Evolutionary conservation across 1,140 invertebrate species (phyloP).

Genomic region (Drosophila athabasca): DNA sequence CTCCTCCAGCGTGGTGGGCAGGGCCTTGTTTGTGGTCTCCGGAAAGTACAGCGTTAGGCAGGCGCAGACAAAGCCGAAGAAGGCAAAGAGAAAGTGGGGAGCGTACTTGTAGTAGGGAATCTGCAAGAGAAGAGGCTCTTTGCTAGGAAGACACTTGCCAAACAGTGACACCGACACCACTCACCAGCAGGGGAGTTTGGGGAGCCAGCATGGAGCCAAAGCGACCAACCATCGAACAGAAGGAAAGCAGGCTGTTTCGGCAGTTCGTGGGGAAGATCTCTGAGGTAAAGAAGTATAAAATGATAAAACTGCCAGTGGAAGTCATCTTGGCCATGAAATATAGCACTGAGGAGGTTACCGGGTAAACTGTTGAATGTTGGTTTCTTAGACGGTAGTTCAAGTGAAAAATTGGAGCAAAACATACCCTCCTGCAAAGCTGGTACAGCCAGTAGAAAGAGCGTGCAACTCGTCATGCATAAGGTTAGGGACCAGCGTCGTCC

Average conservation of each 20-base stretch:
- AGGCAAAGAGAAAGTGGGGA: conserved; percentile 87
- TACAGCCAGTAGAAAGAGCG: conserved; percentile 75
- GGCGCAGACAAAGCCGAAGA: conserved; percentile 85
- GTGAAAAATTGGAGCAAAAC: background rate
- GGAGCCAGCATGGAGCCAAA: conserved; percentile 90
- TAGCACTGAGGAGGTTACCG: conserved; percentile 84
- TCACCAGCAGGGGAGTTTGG: conserved; percentile 88
- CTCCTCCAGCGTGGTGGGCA: conserved; percentile 88
- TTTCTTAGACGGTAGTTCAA: background rate
- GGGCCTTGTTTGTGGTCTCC: conserved; percentile 87
- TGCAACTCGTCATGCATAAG: conserved; percentile 84
- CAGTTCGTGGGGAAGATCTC: conserved; percentile 89
- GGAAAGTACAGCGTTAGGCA: conserved; percentile 86
- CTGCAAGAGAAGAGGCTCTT: conserved; percentile 63
- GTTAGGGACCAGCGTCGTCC: conserved; percentile 85
- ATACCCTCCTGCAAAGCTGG: conserved; percentile 46
- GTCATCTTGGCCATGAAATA: conserved; percentile 88
- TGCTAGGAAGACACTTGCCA: too few relatives aligned
- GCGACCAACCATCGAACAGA: conserved; percentile 88
- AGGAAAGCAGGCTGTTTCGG: conserved; percentile 87
- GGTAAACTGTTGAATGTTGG: conserved; percentile 36
- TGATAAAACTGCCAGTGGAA: conserved; percentile 88
- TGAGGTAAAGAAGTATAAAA: conserved; percentile 88
- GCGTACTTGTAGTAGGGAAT: conserved; percentile 84
- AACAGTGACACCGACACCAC: conserved; percentile 31